Percentiles rank a stretch among this genome's conserved stretches.
Conservation (phyloP, 2,113 vertebrate species). For the Saguinus imperator region DNA sequence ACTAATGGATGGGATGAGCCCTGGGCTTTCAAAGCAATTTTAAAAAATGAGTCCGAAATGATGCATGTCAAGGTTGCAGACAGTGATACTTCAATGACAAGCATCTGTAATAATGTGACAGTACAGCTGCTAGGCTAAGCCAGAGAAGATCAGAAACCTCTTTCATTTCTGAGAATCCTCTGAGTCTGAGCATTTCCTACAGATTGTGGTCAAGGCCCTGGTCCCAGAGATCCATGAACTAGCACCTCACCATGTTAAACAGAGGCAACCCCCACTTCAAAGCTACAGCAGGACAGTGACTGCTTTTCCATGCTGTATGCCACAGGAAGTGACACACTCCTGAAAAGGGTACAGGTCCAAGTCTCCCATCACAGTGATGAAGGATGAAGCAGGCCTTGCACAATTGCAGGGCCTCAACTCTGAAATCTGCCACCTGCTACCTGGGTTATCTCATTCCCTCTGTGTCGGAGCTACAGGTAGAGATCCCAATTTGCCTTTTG, state of each 20-base stretch:
- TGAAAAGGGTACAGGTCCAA: background rate
- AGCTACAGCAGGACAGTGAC: no score
- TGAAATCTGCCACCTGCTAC: background rate
- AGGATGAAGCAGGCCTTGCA: background rate
- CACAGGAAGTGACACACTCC: background rate
- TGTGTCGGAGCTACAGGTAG: background rate
- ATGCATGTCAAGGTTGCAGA: constrained; percentile 53
- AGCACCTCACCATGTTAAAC: background rate
- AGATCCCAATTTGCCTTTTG: background rate
- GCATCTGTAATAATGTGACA: constrained; percentile 29
- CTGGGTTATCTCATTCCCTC: background rate
- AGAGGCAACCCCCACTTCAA: background rate
- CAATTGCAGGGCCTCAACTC: background rate
- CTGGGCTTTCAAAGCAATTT: constrained; percentile 68
- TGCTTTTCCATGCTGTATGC: fast-evolving
- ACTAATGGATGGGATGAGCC: constrained; percentile 59
- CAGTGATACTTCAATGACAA: constrained; percentile 54
- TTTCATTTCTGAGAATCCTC: background rate
- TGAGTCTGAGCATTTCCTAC: background rate
- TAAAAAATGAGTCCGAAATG: constrained; percentile 65
- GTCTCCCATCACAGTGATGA: background rate
- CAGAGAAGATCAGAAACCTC: background rate
- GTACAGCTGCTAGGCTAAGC: background rate
- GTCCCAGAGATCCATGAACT: background rate
- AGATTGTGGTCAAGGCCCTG: background rate